These are phyloP conservation scores for Rhagonycha fulva DNA, from an alignment of 2,888 invertebrate genomes.

Conservation along the genomic window DNA sequence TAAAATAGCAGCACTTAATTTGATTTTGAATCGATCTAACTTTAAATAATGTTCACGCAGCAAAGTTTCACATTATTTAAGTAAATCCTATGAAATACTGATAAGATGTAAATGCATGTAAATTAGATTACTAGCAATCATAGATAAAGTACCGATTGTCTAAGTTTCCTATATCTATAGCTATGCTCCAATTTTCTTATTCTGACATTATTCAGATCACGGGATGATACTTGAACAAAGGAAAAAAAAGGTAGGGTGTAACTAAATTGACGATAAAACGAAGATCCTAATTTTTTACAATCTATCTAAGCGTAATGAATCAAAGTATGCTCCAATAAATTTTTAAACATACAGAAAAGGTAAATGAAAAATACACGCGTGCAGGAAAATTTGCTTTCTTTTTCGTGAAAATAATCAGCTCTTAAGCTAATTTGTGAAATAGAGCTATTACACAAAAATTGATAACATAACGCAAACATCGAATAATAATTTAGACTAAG, in stretches of 20 bases:
- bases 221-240: neutral
- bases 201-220: neutral
- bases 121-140: conserved; percentile 1
- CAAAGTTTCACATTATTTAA: neutral
- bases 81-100: neutral
- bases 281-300: neutral
- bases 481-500: neutral
- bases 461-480: neutral
- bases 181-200: neutral
- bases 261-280: neutral
- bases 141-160: neutral
- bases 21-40: neutral
- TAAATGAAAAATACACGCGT: neutral
- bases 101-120: neutral
- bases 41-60: neutral
- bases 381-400: neutral
- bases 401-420: neutral
- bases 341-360: neutral
- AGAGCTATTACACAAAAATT: neutral
- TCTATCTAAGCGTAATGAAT: neutral
- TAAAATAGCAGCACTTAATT: neutral
- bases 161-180: neutral
- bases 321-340: neutral
- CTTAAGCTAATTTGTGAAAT: neutral
- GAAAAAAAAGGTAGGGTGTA: neutral